Evolutionary conservation across 2,113 vertebrate species (phyloP), one percentile per base, ranked within the genome.

Genomic region (Galeopterus variegatus): DNA sequence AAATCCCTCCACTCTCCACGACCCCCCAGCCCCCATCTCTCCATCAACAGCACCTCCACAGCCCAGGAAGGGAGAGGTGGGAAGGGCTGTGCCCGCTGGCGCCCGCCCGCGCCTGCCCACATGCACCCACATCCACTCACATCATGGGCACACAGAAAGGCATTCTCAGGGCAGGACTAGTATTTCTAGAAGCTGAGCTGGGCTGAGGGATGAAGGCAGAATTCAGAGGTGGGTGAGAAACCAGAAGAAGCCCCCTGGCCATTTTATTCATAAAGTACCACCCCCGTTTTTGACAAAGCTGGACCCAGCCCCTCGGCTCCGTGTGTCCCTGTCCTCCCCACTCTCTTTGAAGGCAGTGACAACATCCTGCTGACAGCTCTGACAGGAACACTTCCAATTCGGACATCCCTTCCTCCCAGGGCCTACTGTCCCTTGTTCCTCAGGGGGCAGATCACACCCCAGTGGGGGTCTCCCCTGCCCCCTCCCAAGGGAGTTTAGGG

Each of bases 311-410:
- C 69, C 70, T 28, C 19, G 56, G 48, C 33, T 93, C 67, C 75
- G 67, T 0, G 6, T 65, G 17, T 77, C 45, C 80, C 60, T 65
- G 11, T 72, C 65, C 69, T 33, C 21, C 36, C 92, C 5, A 6
- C 33, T 84, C 65, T n/a, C 85, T 88, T 94, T 67, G 69, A 92
- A 94, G 50, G 65, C 33, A 24, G 19, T 73, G 52, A 82, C 24
- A 41, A 82, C 24, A 41, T 56, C 41, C 33, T 89, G 58, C 36
- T 89, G 95, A 91, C 91, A 89, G 60, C 45, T 95, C 65, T 86
- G 65, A 69, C 56, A 89, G 58, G 88, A 58, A 93, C 50, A 69
- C 18, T 54, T 62, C 87, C 77, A 90, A 93, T 93, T 96, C 80
- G 97, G 64, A 96, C 75, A 8, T 75, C 0, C 2, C 54, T 36